These are phyloP conservation scores for Podarcis muralis DNA, from an alignment of 2,113 vertebrate genomes.

Conservation along the genomic window DNA sequence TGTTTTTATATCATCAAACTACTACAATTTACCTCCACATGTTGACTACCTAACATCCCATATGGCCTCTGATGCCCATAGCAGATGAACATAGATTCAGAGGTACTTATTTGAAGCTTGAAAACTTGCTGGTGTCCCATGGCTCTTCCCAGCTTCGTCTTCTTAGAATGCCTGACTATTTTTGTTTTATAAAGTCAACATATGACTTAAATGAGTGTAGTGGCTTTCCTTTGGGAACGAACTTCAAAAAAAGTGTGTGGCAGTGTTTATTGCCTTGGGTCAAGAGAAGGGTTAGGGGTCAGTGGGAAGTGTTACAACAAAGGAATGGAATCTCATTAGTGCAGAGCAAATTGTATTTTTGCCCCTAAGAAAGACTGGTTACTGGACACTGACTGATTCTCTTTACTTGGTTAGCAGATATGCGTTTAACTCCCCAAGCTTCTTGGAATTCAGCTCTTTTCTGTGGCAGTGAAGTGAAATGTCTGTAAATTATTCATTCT, in stretches of 20 bases:
- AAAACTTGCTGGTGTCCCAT: neutral
- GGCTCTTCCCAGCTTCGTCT: neutral
- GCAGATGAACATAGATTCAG: neutral
- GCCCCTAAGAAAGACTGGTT: constrained; percentile 45
- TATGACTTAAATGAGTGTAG: neutral
- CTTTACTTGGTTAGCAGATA: constrained; percentile 75
- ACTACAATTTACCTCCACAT: neutral
- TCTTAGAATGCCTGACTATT: neutral
- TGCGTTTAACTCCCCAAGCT: constrained; percentile 82
- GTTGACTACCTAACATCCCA: neutral
- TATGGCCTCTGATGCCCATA: neutral
- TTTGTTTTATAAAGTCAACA: fast-evolving
- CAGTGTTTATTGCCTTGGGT: neutral
- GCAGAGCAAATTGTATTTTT: neutral
- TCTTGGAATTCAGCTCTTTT: constrained; percentile 77
- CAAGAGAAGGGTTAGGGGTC: no score
- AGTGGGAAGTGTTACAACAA: neutral
- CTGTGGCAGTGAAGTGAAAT: constrained; percentile 63
- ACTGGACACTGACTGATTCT: constrained; percentile 60
- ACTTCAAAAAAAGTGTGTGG: neutral
- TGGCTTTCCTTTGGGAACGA: neutral
- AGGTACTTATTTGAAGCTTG: neutral
- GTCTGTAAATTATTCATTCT: constrained; percentile 81
- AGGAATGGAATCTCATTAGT: neutral
- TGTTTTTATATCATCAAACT: neutral